phyloP scores from a whole-genome alignment of 1,140 invertebrate species.

The Aphelinus atriplicis region DNA sequence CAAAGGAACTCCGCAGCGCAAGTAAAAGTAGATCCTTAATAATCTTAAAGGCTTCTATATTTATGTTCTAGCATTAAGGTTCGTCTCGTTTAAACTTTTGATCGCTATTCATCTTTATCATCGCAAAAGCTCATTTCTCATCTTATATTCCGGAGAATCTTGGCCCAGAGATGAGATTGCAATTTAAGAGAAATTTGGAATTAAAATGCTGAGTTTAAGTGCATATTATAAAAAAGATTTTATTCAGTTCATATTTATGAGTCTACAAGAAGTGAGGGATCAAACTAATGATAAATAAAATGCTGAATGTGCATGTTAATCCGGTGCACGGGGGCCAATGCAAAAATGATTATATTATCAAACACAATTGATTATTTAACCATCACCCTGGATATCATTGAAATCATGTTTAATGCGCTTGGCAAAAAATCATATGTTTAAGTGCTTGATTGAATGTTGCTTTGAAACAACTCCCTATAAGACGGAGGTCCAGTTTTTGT shows the following conservation, averaged over 20 bases:
- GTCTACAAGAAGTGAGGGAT: conserved; percentile 11
- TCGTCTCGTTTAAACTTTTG: too few relatives aligned
- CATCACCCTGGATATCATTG: not conserved
- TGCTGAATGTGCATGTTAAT: conserved; percentile 42
- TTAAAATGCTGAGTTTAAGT: too few relatives aligned
- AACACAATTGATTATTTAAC: conserved; percentile 8
- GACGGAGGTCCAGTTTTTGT: not conserved
- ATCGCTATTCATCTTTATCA: too few relatives aligned
- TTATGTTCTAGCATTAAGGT: not conserved
- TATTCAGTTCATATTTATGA: too few relatives aligned
- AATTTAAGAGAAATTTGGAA: too few relatives aligned
- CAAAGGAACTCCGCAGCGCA: conserved; percentile 53
- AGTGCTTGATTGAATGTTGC: conserved; percentile 17
- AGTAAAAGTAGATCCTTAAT: conserved; percentile 45
- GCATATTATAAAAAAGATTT: too few relatives aligned
- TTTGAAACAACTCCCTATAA: conserved; percentile 28
- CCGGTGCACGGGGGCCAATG: conserved; percentile 49
- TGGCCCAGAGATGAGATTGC: too few relatives aligned
- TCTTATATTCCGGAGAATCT: too few relatives aligned
- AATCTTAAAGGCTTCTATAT: conserved; percentile 21
- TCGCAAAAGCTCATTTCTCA: too few relatives aligned
- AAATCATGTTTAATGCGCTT: conserved; percentile 14
- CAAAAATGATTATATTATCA: conserved; percentile 10
- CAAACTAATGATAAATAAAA: conserved; percentile 47
- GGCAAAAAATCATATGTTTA: conserved; percentile 24